phyloP scores from a whole-genome alignment of 2,888 invertebrate genomes.

The Brachypterus glaber region DNA sequence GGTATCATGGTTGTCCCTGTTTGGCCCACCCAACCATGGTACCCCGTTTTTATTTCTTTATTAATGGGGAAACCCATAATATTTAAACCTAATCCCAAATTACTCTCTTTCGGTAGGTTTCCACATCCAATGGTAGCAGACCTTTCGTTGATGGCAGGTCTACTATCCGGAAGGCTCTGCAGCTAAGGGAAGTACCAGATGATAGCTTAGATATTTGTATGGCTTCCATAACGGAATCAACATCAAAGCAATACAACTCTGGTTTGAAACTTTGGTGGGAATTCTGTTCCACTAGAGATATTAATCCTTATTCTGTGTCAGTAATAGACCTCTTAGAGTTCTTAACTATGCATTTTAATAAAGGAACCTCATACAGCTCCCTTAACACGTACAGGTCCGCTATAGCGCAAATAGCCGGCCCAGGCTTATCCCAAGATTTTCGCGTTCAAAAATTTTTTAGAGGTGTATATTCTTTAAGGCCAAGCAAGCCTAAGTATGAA shows the following conservation, averaged over 20 bases:
- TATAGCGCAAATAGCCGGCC: slow-evolving; percentile 9
- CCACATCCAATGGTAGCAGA: slow-evolving; percentile 20
- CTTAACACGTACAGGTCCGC: slow-evolving; percentile 13
- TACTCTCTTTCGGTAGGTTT: slow-evolving; percentile 20
- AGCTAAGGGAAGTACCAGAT: slow-evolving; percentile 15
- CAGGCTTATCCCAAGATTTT: slow-evolving; percentile 9
- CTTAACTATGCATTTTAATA: slow-evolving; percentile 8
- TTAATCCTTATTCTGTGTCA: slow-evolving; percentile 3
- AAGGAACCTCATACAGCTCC: slow-evolving; percentile 9
- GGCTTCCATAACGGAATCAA: slow-evolving; percentile 21
- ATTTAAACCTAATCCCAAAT: slow-evolving; percentile 1
- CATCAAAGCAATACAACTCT: slow-evolving; percentile 22
- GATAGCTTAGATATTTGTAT: slow-evolving; percentile 14
- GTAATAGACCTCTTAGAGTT: slow-evolving; percentile 7
- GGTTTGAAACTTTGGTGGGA: slow-evolving; percentile 22
- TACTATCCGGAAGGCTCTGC: slow-evolving; percentile 23
- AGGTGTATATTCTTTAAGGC: slow-evolving; percentile 12
- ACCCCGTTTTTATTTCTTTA: slow-evolving; percentile 18
- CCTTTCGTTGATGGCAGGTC: slow-evolving; percentile 27
- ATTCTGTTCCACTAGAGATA: slow-evolving; percentile 18
- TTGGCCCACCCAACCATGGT: slow-evolving; percentile 27
- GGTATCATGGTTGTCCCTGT: slow-evolving; percentile 25
- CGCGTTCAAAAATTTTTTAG: slow-evolving; percentile 12
- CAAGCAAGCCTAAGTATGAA: no score
- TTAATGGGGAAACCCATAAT: background rate